Percentiles rank a stretch among this genome's conserved stretches.
phyloP scores from a whole-genome alignment of 64 coral and sea anemone species.

The Orbicella faveolata region DNA sequence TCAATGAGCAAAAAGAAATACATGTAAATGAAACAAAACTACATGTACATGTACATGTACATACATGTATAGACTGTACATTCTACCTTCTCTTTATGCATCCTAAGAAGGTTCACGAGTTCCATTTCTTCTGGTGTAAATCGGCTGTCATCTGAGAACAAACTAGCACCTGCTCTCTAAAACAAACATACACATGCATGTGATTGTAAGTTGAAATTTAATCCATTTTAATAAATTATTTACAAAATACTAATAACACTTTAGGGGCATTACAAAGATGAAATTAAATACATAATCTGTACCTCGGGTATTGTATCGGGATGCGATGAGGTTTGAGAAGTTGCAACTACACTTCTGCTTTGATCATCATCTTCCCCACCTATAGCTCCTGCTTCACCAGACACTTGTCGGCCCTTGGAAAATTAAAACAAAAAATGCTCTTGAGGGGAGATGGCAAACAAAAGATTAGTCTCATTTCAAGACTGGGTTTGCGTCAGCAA shows the following conservation, averaged over 20 bases:
- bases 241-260: no score
- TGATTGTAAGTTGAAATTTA: background rate
- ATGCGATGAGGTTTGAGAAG: constrained; percentile 45
- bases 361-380: constrained; percentile 44
- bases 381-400: constrained; percentile 29
- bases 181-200: background rate
- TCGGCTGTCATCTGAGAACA: constrained; percentile 36
- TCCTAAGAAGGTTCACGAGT: constrained; percentile 71
- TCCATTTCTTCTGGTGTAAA: constrained; percentile 72
- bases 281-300: background rate
- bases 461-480: no score
- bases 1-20: no score
- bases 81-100: constrained; percentile 73
- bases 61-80: background rate
- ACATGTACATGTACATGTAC: no score
- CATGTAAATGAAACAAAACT: no score
- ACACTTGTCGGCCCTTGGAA: constrained; percentile 2
- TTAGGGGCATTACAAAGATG: no score
- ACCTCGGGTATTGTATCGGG: background rate
- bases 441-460: no score
- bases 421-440: background rate
- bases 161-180: constrained; percentile 11
- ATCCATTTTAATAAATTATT: no score
- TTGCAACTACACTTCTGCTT: constrained; percentile 51
- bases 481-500: no score